Evolutionary conservation across 2,797 vertebrate genomes (phyloP), one percentile per base, ranked within the genome.

Genomic region (Trematomus bernacchii): DNA sequence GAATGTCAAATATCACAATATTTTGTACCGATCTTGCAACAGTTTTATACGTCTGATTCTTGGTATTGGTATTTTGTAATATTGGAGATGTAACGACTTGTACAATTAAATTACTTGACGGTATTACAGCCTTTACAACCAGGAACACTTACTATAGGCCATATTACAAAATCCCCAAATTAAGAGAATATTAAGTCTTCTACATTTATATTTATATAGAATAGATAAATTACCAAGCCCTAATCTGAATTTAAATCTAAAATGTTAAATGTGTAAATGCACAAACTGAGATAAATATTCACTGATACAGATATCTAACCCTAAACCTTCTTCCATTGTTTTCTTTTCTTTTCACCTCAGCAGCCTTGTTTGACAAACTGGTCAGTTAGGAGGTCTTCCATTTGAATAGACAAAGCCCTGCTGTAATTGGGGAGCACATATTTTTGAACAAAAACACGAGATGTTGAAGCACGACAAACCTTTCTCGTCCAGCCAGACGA

Each of bases 401-500:
- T 77, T 73, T 59, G n/a, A 72, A 79, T 59, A 68, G 61, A 61
- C 62, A 79, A 77, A 73, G 70, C 72, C 54, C 21, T 37, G 40
- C 46, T 71, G 37, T 79, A 77, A 77, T 82, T 79, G 81, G 30
- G 44, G 47, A 54, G 66, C 47, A 67, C 54, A 59, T 77, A 71
- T 63, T 76, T 76, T 64, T 76, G 3, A 66, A 43, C 53, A 58
- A 83, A 85, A 86, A 78, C 48, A 76, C 1, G 27, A 68, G 62
- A 3, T 21, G 58, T 73, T 40, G 64, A 72, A 80, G 74, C 54
- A 72, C 23, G 43, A 37, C 51, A 37, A 73, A 79, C 48, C 77
- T 3, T 47, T 52, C 64, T 75, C 62, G 2, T 85, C 76, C 65
- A 77, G 60, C 51, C 60, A 79, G 76, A 85, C 42, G 33, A 67